phyloP scores from a whole-genome alignment of 2,113 vertebrate genomes.

The Helogale parvula region DNA sequence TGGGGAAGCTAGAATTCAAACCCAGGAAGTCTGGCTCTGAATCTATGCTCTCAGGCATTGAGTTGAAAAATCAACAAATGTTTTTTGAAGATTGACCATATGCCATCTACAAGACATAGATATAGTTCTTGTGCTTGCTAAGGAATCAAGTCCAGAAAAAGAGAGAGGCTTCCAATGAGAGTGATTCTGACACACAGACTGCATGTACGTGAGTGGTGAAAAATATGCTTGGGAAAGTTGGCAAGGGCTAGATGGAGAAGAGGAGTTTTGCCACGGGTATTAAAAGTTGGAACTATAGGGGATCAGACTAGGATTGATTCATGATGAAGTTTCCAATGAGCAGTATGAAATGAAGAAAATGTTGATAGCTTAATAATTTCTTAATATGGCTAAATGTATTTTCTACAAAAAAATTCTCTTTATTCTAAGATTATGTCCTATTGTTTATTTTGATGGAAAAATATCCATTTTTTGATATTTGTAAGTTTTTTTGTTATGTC shows the following conservation, averaged over 20 bases:
- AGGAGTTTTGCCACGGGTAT: not conserved
- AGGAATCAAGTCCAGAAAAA: not conserved
- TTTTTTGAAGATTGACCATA: not conserved
- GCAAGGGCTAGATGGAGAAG: not conserved
- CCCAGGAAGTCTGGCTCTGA: not conserved
- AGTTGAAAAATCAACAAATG: not conserved
- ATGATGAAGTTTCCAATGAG: not conserved
- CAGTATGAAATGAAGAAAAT: slow-evolving; percentile 15
- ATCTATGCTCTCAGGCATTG: not conserved
- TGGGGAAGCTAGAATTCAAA: not conserved
- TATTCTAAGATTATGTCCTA: not conserved
- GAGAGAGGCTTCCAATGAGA: not conserved
- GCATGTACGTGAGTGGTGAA: not conserved
- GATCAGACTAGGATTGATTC: not conserved
- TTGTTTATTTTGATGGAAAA: not conserved
- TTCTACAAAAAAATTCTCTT: not conserved
- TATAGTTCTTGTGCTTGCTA: not conserved
- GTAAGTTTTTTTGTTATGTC: not conserved
- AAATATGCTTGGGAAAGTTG: not conserved
- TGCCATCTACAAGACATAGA: not conserved
- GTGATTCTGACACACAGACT: not conserved
- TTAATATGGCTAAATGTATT: not conserved
- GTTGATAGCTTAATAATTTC: not conserved
- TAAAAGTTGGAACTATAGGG: not conserved
- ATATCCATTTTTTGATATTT: not conserved